Conservation (phyloP, 2,113 vertebrate species). For the Megaceryle torquata region DNA sequence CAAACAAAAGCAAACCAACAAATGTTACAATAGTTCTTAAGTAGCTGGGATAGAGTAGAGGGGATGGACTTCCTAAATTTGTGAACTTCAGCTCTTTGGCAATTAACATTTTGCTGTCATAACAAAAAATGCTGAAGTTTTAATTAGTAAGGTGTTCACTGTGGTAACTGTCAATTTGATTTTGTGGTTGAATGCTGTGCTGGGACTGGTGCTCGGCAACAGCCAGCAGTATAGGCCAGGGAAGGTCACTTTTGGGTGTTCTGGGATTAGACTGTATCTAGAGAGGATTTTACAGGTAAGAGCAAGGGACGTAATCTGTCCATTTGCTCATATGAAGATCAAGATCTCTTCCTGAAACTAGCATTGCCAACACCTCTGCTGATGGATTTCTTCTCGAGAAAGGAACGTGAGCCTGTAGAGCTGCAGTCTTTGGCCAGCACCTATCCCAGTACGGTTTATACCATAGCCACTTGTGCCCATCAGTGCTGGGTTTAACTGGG, state of each 20-base stretch:
- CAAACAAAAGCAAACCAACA: background rate
- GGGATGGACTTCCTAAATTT: background rate
- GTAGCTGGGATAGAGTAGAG: background rate
- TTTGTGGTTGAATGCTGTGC: background rate
- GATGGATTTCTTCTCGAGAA: background rate
- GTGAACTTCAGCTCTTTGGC: background rate
- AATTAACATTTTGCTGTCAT: background rate
- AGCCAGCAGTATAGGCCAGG: background rate
- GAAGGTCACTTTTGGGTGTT: background rate
- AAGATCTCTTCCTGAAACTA: background rate
- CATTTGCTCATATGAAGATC: accelerated
- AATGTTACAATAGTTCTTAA: background rate
- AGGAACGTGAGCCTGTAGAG: background rate
- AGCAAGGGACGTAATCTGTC: background rate
- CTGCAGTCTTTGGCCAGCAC: background rate
- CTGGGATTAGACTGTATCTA: background rate
- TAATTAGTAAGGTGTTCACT: background rate
- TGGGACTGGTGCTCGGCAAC: background rate
- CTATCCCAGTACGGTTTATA: background rate
- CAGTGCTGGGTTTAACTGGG: background rate
- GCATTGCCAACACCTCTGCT: background rate
- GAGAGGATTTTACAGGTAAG: background rate
- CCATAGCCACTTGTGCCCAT: background rate
- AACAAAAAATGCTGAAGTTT: background rate
- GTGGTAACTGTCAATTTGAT: background rate